A percentile compares a stretch with the other conserved stretches of the same genome.
phyloP scores from a whole-genome alignment of 2,113 vertebrate genomes.

The Paramormyrops kingsleyae region DNA sequence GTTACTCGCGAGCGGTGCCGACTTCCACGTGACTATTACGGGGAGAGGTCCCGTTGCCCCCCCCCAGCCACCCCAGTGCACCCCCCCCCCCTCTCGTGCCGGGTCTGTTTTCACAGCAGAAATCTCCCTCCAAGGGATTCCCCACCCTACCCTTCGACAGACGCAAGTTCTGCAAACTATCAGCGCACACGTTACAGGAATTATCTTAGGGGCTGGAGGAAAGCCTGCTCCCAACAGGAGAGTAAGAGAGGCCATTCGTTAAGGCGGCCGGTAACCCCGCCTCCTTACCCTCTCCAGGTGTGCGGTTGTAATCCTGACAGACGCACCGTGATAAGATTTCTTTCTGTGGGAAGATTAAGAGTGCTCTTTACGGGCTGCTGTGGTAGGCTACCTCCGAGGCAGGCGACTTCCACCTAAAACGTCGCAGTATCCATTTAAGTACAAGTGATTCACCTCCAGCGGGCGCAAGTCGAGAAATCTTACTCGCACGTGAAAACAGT shows the following conservation, averaged over 20 bases:
- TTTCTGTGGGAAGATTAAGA: constrained; percentile 30
- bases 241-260: constrained; percentile 29
- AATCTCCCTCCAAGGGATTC: neutral
- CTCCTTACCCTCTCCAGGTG: constrained; percentile 27
- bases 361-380: constrained; percentile 20
- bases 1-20: neutral
- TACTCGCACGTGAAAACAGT: neutral
- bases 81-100: too few relatives aligned
- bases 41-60: neutral
- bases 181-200: neutral
- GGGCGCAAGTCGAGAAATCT: neutral
- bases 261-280: constrained; percentile 22
- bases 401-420: neutral
- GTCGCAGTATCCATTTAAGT: neutral
- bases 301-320: constrained; percentile 30
- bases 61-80: neutral
- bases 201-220: constrained; percentile 18
- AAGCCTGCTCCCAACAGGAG: neutral
- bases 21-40: neutral
- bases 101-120: neutral
- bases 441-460: neutral
- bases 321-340: constrained; percentile 30
- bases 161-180: neutral
- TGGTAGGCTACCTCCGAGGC: neutral
- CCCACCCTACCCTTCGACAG: neutral